Conservation (phyloP, 37 sponge, comb jelly and placozoan genomes). For the Amphimedon queenslandica region DNA sequence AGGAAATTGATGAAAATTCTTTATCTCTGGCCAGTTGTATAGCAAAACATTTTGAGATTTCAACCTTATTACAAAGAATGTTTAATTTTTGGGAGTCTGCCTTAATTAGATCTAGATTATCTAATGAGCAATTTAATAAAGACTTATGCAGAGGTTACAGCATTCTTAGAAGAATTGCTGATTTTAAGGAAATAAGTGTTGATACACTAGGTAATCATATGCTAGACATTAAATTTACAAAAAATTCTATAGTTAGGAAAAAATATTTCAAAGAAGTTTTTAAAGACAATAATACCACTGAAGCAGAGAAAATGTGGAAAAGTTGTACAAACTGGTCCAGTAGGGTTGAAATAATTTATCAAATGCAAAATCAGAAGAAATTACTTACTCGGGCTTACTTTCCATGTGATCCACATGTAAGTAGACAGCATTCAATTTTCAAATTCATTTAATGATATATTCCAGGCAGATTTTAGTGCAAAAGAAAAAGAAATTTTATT, state of each 20-base stretch:
- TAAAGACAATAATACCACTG: no score
- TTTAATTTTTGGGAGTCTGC: background rate
- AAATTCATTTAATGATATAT: no score
- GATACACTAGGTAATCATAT: background rate
- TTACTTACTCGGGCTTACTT: slow-evolving; percentile 1
- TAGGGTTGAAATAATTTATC: background rate
- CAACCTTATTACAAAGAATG: background rate
- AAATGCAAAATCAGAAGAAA: background rate
- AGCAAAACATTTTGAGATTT: background rate
- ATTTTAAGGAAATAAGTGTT: background rate
- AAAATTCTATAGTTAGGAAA: background rate
- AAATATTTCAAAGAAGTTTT: background rate
- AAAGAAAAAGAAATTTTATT: background rate
- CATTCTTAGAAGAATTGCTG: background rate
- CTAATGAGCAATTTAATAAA: background rate
- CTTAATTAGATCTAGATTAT: background rate
- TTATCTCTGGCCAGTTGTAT: background rate
- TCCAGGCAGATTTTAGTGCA: background rate
- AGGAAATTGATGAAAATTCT: background rate
- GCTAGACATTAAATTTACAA: no score
- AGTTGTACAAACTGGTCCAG: background rate
- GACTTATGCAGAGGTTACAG: background rate
- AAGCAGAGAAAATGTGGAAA: background rate
- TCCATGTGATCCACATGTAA: slow-evolving; percentile 4
- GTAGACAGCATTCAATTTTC: background rate